Evolutionary conservation across 2,113 vertebrate genomes (phyloP).

Genomic region (Anoplopoma fimbria): DNA sequence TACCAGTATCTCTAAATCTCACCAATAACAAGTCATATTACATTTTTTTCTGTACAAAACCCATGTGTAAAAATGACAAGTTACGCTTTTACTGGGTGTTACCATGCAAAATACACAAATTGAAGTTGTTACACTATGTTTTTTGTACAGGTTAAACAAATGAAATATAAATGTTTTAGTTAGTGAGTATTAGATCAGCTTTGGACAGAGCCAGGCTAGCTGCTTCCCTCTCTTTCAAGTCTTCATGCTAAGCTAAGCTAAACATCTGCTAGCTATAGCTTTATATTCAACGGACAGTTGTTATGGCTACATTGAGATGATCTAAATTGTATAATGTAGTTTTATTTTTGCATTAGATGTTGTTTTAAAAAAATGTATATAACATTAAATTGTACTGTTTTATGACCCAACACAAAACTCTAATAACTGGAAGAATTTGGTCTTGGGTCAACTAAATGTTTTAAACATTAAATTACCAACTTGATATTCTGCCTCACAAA

Average conservation of each 20-base stretch:
- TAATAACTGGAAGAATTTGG: background rate
- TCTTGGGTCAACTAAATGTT: background rate
- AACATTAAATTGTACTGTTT: background rate
- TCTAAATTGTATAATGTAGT: background rate
- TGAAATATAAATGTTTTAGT: background rate
- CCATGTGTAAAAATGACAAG: too few relatives aligned
- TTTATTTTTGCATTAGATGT: background rate
- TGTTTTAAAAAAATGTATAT: background rate
- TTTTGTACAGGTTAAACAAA: background rate
- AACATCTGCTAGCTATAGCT: background rate
- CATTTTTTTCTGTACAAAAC: background rate
- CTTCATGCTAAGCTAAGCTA: conserved; percentile 19
- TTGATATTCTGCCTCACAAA: conserved; percentile 7
- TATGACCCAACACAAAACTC: background rate
- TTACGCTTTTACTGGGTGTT: background rate
- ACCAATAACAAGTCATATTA: background rate
- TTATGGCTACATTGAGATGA: background rate
- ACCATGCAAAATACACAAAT: background rate
- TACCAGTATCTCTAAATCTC: background rate
- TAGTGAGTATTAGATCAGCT: background rate
- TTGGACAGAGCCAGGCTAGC: background rate
- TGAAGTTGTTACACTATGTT: background rate
- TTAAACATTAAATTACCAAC: background rate
- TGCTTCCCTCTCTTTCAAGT: background rate
- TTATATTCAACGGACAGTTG: background rate